phyloP scores from a whole-genome alignment of 2,113 vertebrate species.

The Neolamprologus sp. region DNA sequence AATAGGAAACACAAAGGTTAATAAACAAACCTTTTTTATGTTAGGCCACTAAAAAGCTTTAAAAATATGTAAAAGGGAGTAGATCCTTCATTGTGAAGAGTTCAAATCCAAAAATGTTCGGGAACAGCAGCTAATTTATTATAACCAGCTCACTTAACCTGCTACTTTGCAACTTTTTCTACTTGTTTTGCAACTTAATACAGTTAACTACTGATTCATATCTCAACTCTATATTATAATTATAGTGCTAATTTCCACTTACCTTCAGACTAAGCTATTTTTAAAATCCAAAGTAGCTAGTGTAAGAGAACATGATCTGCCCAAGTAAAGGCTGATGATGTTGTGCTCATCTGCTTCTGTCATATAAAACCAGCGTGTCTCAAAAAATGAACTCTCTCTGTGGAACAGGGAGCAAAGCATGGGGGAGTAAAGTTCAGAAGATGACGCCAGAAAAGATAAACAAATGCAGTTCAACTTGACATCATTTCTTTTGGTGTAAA shows the following conservation, averaged over 20 bases:
- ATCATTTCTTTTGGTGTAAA: not conserved
- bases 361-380: not conserved
- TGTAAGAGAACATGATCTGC: not conserved
- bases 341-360: constrained; percentile 4
- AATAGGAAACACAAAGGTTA: not conserved
- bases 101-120: not conserved
- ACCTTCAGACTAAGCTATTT: not conserved
- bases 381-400: not conserved
- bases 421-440: not conserved
- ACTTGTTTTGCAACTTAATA: not conserved
- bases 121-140: not conserved
- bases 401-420: not conserved
- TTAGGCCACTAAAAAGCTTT: not conserved
- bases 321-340: not conserved
- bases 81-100: not conserved
- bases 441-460: constrained; percentile 29
- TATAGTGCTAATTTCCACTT: not conserved
- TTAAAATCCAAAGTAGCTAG: not conserved
- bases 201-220: not conserved
- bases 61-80: not conserved
- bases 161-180: not conserved
- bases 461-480: constrained; percentile 13
- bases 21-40: not conserved
- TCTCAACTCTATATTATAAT: not conserved
- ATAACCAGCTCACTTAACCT: not conserved